Evolutionary conservation across 1,140 invertebrate species (phyloP), one percentile per base, ranked within the genome.

Genomic region (Pseudomyrmex dendroicus): DNA sequence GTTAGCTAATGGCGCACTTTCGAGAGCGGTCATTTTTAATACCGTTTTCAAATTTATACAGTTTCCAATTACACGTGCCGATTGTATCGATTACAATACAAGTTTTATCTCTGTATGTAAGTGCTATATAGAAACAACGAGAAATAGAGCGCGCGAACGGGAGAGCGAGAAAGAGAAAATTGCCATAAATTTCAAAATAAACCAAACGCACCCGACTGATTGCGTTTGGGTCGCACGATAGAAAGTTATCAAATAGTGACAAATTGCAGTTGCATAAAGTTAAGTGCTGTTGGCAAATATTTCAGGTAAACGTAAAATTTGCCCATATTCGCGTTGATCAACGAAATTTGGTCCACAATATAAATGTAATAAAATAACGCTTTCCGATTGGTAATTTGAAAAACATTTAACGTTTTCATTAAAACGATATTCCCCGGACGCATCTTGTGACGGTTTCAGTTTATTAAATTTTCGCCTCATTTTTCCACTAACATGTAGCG

Each of bases 171-270:
- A 52, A 67, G 63, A 77, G 67, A 68, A 77, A 77, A 68, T 77
- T 77, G 74, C 52, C 74, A 68, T 68, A 61, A 70, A 72, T 72
- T 80, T 70, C 1, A 61, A 80, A 70, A 80, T 72, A 54, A 70
- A 70, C 54, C 56, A 72, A 80, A 80, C 35, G 46, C 13, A 25
- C 12, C 20, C 52, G 44, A 50, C 66, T 61, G 54, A 68, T 70
- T 67, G 76, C 56, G 54, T 80, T 80, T 72, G 44, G 54, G 17
- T 13, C 48, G 52, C 12, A 57, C 35, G 63, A 78, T 64, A 54
- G 62, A 67, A 56, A 83, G 76, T 76, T 57, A 83, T 83, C 22
- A 84, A 82, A 72, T 48, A 72, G 46, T 72, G 73, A n/a, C 56
- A 54, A 80, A 80, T 78, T 80, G 82, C 59, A 54, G 50, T 67